Conservation (phyloP, 2,888 invertebrate genomes). For the Lepidocyrtoides sp. region DNA sequence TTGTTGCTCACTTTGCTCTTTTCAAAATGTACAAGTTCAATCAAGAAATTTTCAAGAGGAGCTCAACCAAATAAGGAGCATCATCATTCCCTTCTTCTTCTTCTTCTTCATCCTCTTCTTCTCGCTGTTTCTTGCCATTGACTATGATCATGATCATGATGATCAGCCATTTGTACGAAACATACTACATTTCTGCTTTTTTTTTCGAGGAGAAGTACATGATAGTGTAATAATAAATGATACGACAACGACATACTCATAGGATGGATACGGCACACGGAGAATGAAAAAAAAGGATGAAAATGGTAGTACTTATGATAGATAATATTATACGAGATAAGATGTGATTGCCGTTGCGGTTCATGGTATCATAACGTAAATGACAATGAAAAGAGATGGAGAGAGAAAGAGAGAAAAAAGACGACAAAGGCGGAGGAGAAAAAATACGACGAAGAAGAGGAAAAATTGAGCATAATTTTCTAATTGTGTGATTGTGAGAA, state of each 20-base stretch:
- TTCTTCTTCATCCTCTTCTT: neutral
- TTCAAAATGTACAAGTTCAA: constrained; percentile 70
- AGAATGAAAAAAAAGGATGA: constrained; percentile 34
- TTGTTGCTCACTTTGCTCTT: constrained; percentile 42
- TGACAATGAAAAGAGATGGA: constrained; percentile 63
- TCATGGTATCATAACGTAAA: constrained; percentile 64
- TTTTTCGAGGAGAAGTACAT: constrained; percentile 19
- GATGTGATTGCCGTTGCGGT: constrained; percentile 60
- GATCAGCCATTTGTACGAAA: constrained; percentile 25
- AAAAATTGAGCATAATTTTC: constrained; percentile 68
- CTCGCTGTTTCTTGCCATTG: neutral
- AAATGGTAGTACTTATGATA: neutral
- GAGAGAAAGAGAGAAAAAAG: neutral
- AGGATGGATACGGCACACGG: neutral
- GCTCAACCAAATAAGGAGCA: constrained; percentile 78
- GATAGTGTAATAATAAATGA: neutral
- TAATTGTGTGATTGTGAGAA: constrained; percentile 81
- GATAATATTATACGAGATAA: constrained; percentile 23
- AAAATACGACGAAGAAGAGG: constrained; percentile 26
- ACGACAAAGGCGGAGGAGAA: constrained; percentile 43
- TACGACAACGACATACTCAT: constrained; percentile 1
- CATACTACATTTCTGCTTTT: neutral
- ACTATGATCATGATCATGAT: constrained; percentile 21
- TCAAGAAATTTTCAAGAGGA: constrained; percentile 69
- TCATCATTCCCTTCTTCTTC: neutral